phyloP scores from a whole-genome alignment of 2,113 vertebrate genomes.

The Xyliphius kryptos region DNA sequence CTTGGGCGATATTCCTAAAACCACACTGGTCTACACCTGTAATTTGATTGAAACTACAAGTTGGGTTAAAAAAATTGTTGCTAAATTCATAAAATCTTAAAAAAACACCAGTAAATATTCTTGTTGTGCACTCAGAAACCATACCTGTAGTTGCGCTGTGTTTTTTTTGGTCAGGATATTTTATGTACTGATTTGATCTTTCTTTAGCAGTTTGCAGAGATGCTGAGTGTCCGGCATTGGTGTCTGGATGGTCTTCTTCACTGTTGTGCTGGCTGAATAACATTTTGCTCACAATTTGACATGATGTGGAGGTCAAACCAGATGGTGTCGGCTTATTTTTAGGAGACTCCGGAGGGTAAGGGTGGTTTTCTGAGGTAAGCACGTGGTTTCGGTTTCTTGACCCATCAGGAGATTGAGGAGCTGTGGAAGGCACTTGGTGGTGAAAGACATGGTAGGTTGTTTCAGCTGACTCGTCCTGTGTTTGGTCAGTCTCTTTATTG shows the following conservation, averaged over 20 bases:
- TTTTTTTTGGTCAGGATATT: neutral
- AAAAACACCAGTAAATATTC: too few relatives aligned
- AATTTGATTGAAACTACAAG: too few relatives aligned
- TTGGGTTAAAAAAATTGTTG: too few relatives aligned
- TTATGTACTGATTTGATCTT: neutral
- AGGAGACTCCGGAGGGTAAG: conserved; percentile 2
- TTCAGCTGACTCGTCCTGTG: conserved; percentile 7
- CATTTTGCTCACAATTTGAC: neutral
- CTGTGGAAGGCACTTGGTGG: conserved; percentile 29
- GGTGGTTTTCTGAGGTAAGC: conserved; percentile 24
- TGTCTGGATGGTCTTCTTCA: neutral
- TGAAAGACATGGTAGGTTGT: neutral
- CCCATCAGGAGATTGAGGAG: conserved; percentile 23
- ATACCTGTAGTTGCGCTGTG: neutral
- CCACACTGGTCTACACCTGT: too few relatives aligned
- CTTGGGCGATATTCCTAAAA: too few relatives aligned
- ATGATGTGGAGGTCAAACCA: neutral
- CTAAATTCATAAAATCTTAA: too few relatives aligned
- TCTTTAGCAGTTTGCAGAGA: neutral
- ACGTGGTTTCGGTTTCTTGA: conserved; percentile 27
- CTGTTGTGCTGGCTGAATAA: neutral
- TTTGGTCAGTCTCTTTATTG: neutral
- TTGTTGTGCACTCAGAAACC: neutral
- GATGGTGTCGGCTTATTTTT: conserved; percentile 6
- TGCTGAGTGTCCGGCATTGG: neutral